These are phyloP conservation scores for Drosophila emarginata DNA, from an alignment of 2,888 invertebrate species.

Conservation along the genomic window DNA sequence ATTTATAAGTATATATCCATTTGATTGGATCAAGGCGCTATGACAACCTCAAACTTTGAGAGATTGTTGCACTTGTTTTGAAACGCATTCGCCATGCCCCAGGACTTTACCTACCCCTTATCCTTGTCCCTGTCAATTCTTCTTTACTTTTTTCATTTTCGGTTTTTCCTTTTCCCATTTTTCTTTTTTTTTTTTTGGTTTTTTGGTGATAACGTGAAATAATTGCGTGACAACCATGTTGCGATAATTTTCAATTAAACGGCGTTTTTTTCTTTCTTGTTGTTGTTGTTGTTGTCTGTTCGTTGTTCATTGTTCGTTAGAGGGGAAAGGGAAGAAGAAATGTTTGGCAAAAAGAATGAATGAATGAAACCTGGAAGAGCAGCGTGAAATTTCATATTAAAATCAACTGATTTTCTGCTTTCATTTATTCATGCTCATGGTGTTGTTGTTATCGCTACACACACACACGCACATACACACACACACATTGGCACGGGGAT, in stretches of 20 bases:
- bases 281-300: slow-evolving; percentile 9
- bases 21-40: slow-evolving; percentile 38
- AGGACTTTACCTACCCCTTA: slow-evolving; percentile 38
- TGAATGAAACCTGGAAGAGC: slow-evolving; percentile 31
- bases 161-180: slow-evolving; percentile 6
- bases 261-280: slow-evolving; percentile 49
- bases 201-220: slow-evolving; percentile 77
- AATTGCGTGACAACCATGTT: slow-evolving; percentile 82
- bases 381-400: slow-evolving; percentile 77
- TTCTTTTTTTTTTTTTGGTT: slow-evolving; percentile 19
- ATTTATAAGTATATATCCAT: slow-evolving; percentile 14
- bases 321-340: background rate
- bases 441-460: slow-evolving; percentile 31
- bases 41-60: slow-evolving; percentile 68
- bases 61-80: slow-evolving; percentile 66
- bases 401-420: slow-evolving; percentile 78
- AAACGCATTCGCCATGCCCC: slow-evolving; percentile 63
- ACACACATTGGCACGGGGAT: slow-evolving; percentile 24
- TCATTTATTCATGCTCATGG: slow-evolving; percentile 74
- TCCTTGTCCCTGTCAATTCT: background rate
- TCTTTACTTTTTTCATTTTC: slow-evolving; percentile 3
- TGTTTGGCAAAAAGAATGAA: background rate
- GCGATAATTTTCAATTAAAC: slow-evolving; percentile 82
- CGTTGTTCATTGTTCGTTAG: background rate
- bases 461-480: slow-evolving; percentile 35